These are phyloP conservation scores for Drosophila siamana DNA, from an alignment of 2,888 invertebrate species.

Conservation along the genomic window DNA sequence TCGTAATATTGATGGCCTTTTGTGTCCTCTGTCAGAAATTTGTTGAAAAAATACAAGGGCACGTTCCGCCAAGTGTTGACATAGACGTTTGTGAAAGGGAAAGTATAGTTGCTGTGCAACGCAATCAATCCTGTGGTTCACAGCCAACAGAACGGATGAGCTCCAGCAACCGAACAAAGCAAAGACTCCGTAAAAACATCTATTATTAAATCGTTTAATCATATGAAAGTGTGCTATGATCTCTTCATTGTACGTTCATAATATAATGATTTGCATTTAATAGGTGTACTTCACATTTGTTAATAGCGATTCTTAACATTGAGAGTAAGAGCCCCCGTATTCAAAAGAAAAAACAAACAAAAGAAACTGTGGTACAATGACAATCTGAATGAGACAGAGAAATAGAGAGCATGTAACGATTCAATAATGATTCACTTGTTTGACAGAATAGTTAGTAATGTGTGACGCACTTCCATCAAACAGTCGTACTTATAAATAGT, in stretches of 20 bases:
- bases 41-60: background rate
- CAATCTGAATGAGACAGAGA: background rate
- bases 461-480: background rate
- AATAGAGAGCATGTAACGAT: background rate
- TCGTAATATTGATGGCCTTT: constrained; percentile 25
- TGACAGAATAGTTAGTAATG: background rate
- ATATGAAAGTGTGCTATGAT: background rate
- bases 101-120: background rate
- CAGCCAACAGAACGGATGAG: background rate
- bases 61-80: background rate
- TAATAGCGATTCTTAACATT: no score
- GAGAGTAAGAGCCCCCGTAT: constrained; percentile 10
- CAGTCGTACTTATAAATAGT: no score
- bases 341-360: no score
- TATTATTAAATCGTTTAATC: background rate
- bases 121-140: background rate
- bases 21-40: constrained; percentile 31
- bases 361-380: no score
- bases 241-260: background rate
- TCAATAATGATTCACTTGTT: constrained; percentile 5
- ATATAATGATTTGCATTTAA: no score
- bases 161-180: background rate
- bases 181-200: background rate
- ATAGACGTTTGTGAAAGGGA: constrained; percentile 14
- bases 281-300: no score